Conservation (phyloP, 2,797 vertebrate genomes). For the Sparus aurata region DNA sequence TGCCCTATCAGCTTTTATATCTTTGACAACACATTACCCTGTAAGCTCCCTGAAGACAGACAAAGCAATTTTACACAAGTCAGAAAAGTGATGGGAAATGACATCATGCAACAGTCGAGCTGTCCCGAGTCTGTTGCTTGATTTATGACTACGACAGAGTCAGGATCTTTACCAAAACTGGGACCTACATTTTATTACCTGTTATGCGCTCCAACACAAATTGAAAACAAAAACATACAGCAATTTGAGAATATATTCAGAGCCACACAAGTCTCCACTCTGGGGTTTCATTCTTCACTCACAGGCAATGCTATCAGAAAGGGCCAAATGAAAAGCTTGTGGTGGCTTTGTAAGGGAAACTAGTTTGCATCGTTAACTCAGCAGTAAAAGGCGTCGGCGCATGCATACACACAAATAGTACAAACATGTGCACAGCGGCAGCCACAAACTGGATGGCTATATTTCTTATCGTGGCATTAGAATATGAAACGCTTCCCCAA, state of each 20-base stretch:
- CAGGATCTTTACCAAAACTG: conserved; percentile 60
- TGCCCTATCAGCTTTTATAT: conserved; percentile 74
- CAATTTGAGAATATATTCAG: conserved; percentile 46
- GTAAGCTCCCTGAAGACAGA: conserved; percentile 74
- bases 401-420: conserved; percentile 23
- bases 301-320: conserved; percentile 56
- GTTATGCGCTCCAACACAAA: conserved; percentile 50
- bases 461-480: conserved; percentile 57
- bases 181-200: conserved; percentile 50
- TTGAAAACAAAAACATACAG: conserved; percentile 63
- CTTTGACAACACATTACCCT: conserved; percentile 77
- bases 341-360: conserved; percentile 57
- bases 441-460: conserved; percentile 19
- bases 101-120: conserved; percentile 65
- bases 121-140: conserved; percentile 47
- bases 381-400: conserved; percentile 33
- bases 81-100: conserved; percentile 77
- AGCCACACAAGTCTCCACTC: conserved; percentile 22
- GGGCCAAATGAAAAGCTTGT: conserved; percentile 61
- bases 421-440: conserved; percentile 52
- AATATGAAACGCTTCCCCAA: conserved; percentile 65
- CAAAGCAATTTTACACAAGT: conserved; percentile 76
- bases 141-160: conserved; percentile 57
- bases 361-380: conserved; percentile 60
- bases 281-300: conserved; percentile 49